phyloP scores from a whole-genome alignment of 2,113 vertebrate species.

The Apeltes quadracus region DNA sequence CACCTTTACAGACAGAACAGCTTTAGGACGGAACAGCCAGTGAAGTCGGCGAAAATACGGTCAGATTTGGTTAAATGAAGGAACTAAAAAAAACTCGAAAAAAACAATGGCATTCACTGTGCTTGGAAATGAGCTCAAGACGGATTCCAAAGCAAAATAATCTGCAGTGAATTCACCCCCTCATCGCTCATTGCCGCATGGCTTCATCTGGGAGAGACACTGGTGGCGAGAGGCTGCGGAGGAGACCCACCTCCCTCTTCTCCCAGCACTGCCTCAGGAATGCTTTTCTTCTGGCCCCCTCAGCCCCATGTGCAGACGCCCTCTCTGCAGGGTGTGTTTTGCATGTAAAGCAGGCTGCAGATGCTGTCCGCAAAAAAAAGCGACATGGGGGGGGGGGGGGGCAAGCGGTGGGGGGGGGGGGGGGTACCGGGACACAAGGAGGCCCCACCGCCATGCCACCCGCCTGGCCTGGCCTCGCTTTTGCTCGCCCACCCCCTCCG shows the following conservation, averaged over 20 bases:
- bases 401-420: slow-evolving; percentile 61
- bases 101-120: slow-evolving; percentile 40
- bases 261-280: slow-evolving; percentile 78
- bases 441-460: slow-evolving; percentile 77
- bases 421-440: slow-evolving; percentile 76
- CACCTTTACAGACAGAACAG: slow-evolving; percentile 2
- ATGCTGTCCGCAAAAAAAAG: slow-evolving; percentile 76
- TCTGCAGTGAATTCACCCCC: slow-evolving; percentile 63
- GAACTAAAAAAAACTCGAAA: background rate
- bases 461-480: slow-evolving; percentile 73
- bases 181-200: slow-evolving; percentile 69
- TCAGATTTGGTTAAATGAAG: slow-evolving; percentile 37
- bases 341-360: slow-evolving; percentile 81
- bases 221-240: slow-evolving; percentile 71
- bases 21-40: background rate
- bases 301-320: slow-evolving; percentile 78
- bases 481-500: slow-evolving; percentile 48
- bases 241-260: slow-evolving; percentile 75
- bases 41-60: slow-evolving; percentile 10
- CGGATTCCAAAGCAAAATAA: slow-evolving; percentile 61
- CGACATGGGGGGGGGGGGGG: slow-evolving; percentile 73
- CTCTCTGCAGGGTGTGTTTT: slow-evolving; percentile 81
- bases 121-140: slow-evolving; percentile 57
- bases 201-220: slow-evolving; percentile 67
- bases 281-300: slow-evolving; percentile 77